phyloP scores from a whole-genome alignment of 2,113 vertebrate species.

The Pterocles orientalis region DNA sequence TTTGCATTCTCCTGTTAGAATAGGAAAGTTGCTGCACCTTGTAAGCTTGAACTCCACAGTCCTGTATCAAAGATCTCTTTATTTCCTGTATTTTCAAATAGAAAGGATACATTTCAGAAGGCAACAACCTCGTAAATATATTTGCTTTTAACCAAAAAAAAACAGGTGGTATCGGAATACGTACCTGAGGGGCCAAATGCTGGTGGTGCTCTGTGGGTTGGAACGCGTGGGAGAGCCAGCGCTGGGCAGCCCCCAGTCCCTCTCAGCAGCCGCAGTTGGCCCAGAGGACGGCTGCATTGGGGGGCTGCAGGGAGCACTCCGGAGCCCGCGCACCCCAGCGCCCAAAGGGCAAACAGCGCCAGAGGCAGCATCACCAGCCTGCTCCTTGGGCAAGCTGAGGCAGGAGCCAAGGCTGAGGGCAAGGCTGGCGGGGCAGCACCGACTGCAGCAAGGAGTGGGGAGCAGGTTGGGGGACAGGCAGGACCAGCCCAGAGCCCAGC shows the following conservation, averaged over 20 bases:
- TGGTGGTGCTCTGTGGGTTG: rapidly evolving
- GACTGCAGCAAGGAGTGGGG: rapidly evolving
- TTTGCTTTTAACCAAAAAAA: neutral
- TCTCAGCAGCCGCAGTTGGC: neutral
- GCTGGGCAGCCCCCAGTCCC: neutral
- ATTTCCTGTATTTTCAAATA: neutral
- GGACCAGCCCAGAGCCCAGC: neutral
- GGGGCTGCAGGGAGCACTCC: no score
- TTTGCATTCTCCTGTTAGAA: neutral
- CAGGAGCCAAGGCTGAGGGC: neutral
- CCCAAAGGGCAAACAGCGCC: neutral
- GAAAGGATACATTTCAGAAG: neutral
- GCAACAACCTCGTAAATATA: neutral
- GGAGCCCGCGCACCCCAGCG: rapidly evolving
- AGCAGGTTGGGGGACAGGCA: rapidly evolving
- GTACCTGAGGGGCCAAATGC: neutral
- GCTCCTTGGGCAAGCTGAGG: neutral
- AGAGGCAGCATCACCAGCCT: neutral
- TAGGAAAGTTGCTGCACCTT: neutral
- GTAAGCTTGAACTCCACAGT: neutral
- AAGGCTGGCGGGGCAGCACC: neutral
- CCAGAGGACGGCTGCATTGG: rapidly evolving
- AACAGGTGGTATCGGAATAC: neutral
- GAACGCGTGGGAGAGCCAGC: rapidly evolving
- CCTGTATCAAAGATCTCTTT: neutral